Evolutionary conservation across 2,888 invertebrate species (phyloP).

Genomic region (Nymphalis c-album): DNA sequence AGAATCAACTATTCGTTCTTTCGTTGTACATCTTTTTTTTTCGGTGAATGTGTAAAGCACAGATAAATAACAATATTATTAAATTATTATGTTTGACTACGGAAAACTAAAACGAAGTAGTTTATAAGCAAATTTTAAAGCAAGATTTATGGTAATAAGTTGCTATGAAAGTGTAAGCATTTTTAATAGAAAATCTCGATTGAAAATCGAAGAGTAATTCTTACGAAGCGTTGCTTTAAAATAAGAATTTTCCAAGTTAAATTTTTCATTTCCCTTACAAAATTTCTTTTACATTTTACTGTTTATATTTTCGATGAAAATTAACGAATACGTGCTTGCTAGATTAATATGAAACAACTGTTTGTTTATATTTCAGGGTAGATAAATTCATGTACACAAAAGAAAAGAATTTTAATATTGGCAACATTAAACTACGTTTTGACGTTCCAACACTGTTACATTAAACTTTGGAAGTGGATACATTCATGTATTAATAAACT

Average conservation of each 20-base stretch:
- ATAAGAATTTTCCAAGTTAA: conserved; percentile 45
- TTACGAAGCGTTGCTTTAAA: conserved; percentile 44
- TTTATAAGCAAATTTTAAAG: background rate
- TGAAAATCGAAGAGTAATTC: conserved; percentile 58
- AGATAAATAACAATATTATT: too few relatives aligned
- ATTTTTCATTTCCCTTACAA: conserved; percentile 35
- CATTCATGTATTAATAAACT: too few relatives aligned
- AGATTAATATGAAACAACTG: too few relatives aligned
- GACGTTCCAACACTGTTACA: too few relatives aligned
- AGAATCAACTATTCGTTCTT: too few relatives aligned
- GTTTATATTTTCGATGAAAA: conserved; percentile 34
- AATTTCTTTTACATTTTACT: conserved; percentile 33
- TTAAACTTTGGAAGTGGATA: too few relatives aligned
- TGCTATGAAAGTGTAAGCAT: conserved; percentile 45
- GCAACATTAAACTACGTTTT: too few relatives aligned
- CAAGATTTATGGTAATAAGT: conserved; percentile 39
- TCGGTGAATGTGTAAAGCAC: too few relatives aligned
- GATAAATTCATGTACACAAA: too few relatives aligned
- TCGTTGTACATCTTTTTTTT: too few relatives aligned
- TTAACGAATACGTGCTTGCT: conserved; percentile 18
- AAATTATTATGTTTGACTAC: background rate
- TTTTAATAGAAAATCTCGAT: conserved; percentile 59
- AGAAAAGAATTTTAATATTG: too few relatives aligned
- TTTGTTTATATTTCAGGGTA: too few relatives aligned
- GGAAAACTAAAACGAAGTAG: background rate